A percentile compares a stretch with the other conserved stretches of the same genome.
These are phyloP conservation scores for Marcusenius ussheri DNA, from an alignment of 2,113 vertebrate species.

Conservation along the genomic window DNA sequence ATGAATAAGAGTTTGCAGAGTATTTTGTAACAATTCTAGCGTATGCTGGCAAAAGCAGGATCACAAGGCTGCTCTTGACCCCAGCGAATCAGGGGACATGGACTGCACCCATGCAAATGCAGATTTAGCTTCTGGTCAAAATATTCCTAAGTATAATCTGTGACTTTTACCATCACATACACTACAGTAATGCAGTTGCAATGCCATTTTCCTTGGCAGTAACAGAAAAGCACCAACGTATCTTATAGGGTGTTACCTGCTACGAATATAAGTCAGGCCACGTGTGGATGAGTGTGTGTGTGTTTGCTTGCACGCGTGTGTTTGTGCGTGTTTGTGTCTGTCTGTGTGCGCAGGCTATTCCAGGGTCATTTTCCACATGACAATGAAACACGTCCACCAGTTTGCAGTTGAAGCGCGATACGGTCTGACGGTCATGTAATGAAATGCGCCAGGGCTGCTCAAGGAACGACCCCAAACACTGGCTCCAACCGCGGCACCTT, in stretches of 20 bases:
- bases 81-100: neutral
- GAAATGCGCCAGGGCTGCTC: neutral
- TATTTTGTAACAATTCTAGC: neutral
- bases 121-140: neutral
- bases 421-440: neutral
- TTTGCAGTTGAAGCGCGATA: neutral
- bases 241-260: neutral
- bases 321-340: neutral
- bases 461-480: neutral
- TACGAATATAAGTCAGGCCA: neutral
- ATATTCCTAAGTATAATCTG: neutral
- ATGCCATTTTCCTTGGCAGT: neutral
- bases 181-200: neutral
- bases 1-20: neutral
- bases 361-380: neutral
- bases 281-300: neutral
- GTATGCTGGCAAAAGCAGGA: neutral
- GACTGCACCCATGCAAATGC: neutral
- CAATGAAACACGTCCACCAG: neutral
- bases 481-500: neutral
- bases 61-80: neutral
- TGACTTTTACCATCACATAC: neutral
- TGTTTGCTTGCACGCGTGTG: neutral
- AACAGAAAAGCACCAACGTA: neutral
- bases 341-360: neutral